Base-by-base conservation (phyloP, 2,888 invertebrate genomes). In the Orthonevra nobilis region DNA sequence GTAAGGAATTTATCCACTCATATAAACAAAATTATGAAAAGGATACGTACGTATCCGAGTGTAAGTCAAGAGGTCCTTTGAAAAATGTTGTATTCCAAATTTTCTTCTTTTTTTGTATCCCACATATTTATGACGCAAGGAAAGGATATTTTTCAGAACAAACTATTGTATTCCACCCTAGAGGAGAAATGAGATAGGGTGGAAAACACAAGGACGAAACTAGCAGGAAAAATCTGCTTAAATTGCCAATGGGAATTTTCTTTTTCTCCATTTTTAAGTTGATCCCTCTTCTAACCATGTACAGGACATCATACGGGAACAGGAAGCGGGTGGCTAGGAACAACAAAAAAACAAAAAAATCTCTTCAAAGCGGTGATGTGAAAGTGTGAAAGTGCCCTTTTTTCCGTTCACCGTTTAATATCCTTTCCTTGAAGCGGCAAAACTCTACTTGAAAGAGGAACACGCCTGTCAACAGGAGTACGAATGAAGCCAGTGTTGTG, bases 141-240 rank as follows among this genome's bases (percentile, higher is more conserved):
- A 54, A 58, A 34, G 63, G 50, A 75, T 69, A 63, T 63, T 56
- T 69, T 38, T 19, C 42, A 64, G 60, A 60, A 77, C 52, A 72
- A 77, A 77, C 72, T 66, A 58, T 46, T 64, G 69, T 70, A 70
- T 70, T 38, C 26, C 63, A 52, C 52, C 72, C 58, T 19, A 44
- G 36, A 42, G 77, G 20, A 50, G 23, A 12, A 64, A 14, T 23
- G 28, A 30, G 28, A 60, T 42, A 56, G 44, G 28, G n/a, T n/a
- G n/a, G 4, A 42, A 38, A 30, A 58, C 44, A 2, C 44, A 56
- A 40, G 26, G 28, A 64, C 50, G 46, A 63, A 60, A 72, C 64
- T 79, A 66, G 66, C 77, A 79, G 60, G 52, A 72, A 60, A 73
- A 73, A 79, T 79, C 72, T 79, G 79, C 56, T 79, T 73, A 61